Evolutionary conservation across 2,113 vertebrate species (phyloP), one percentile per base, ranked within the genome.

Genomic region (Tetraodon nigroviridis): DNA sequence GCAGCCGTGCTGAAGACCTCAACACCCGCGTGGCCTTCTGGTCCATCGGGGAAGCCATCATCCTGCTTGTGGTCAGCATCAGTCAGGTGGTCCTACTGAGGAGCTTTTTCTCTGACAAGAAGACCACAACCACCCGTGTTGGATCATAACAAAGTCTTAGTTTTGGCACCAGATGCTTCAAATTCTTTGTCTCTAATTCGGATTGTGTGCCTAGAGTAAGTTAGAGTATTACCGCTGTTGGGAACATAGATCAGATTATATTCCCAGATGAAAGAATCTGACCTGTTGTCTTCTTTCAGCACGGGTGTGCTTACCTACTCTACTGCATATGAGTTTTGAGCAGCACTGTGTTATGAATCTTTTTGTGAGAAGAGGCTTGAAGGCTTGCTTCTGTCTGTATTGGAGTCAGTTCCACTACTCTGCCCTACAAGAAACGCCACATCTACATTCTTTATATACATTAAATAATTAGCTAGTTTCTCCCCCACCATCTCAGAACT

Each of bases 101-200:
- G 84, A 99, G 96, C 80, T 99, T 99, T 87, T 99, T 99, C 89
- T 98, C 95, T 0, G 96, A 99, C 90, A 97, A 92, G 87, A 97
- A 96, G 91, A 98, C 94, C 84, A 98, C 96, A 13, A 92, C 94
- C 58, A 98, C 96, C 1, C 94, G 97, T 0, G 92, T 98, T 4
- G 96, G 95, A 75, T 99, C 95, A 0, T 99, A 97, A 94, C 90
- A 72, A 18, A 57, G 53, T 54, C 48, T 71, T 51, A 76, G 17
- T 29, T 24, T 27, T 55, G 13, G 51, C 20, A 61, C 74, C 20
- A 20, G 54, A 62, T 51, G 55, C 18, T 63, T 69, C 24, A 42
- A 20, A 62, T 68, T 54, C 22, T 76, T 64, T 37, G 46, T 69
- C 18, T 41, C 24, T 63, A 32, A 21, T n/a, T 52, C 41, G 47